Evolutionary conservation across 1,140 invertebrate genomes (phyloP).

Genomic region (Trichonephila inaurata): DNA sequence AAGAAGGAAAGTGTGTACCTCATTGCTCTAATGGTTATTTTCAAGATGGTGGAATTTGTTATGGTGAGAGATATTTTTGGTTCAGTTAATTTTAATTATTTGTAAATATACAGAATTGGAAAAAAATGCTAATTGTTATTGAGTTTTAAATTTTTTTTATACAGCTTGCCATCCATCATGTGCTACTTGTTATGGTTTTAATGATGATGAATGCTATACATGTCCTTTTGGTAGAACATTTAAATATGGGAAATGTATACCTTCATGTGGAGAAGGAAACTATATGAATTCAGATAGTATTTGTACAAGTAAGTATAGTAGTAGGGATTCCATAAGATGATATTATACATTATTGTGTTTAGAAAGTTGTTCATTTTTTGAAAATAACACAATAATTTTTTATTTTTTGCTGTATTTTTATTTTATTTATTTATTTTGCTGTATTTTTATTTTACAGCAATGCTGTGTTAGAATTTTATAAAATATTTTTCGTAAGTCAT

Average conservation of each 20-base stretch:
- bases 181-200: constrained; percentile 67
- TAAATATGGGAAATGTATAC: constrained; percentile 50
- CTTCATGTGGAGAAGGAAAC: constrained; percentile 34
- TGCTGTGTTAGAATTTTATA: too few relatives aligned
- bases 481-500: too few relatives aligned
- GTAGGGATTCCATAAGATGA: too few relatives aligned
- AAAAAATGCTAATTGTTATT: too few relatives aligned
- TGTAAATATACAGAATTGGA: neutral
- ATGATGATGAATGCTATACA: constrained; percentile 55
- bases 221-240: constrained; percentile 63
- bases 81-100: neutral
- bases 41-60: constrained; percentile 58
- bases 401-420: too few relatives aligned
- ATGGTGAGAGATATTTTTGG: constrained; percentile 35
- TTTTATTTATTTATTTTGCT: too few relatives aligned
- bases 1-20: constrained; percentile 57
- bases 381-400: too few relatives aligned
- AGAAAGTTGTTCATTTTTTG: too few relatives aligned
- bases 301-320: constrained; percentile 21
- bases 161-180: constrained; percentile 67
- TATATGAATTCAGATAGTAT: constrained; percentile 20
- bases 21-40: constrained; percentile 70
- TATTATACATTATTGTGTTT: too few relatives aligned
- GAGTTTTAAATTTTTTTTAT: neutral
- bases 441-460: too few relatives aligned